Percentiles rank a stretch among this genome's conserved stretches.
Evolutionary conservation across 2,797 vertebrate genomes (phyloP).

Genomic region (Australoheros facetus): DNA sequence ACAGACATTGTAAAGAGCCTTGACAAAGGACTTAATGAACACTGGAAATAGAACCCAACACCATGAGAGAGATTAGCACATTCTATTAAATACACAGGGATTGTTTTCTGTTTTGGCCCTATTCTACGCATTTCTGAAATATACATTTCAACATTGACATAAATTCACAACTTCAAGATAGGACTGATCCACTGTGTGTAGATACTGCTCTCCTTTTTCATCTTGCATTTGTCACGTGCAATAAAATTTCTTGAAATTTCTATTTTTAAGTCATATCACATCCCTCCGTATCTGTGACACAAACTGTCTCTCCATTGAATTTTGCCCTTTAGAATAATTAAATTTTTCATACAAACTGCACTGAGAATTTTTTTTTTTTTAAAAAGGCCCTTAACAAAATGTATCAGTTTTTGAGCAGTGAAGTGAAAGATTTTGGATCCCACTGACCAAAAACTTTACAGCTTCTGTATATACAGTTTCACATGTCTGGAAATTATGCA

Average conservation of each 20-base stretch:
- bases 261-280: neutral
- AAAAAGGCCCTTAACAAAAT: neutral
- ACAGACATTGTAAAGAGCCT: neutral
- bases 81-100: neutral
- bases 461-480: neutral
- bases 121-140: neutral
- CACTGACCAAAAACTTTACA: too few relatives aligned
- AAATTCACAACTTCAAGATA: neutral
- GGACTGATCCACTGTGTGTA: neutral
- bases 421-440: neutral
- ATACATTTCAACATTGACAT: neutral
- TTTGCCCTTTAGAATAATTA: neutral
- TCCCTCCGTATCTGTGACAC: neutral
- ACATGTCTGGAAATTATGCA: accelerated
- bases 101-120: neutral
- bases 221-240: neutral
- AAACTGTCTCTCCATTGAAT: neutral
- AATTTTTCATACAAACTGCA: neutral
- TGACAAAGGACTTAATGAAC: neutral
- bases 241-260: neutral
- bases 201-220: neutral
- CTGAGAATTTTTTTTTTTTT: too few relatives aligned
- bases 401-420: neutral
- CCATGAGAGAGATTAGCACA: neutral
- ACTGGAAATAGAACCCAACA: neutral